Evolutionary conservation across 2,797 vertebrate species (phyloP).

Genomic region (Darevskia mixta): DNA sequence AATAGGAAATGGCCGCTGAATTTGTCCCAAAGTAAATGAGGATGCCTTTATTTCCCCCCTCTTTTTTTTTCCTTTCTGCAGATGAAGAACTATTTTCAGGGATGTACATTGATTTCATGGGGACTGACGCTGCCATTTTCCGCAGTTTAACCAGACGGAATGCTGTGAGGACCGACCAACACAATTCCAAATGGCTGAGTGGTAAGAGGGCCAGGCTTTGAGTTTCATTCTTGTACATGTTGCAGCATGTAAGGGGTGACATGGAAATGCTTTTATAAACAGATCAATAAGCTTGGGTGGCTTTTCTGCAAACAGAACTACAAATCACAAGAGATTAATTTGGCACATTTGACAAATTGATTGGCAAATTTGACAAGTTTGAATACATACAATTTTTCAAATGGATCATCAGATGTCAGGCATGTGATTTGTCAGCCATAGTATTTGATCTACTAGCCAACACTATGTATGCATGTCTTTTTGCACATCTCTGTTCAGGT

Average conservation of each 20-base stretch:
- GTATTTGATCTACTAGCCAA: background rate
- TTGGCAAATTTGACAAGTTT: background rate
- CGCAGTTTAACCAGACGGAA: conserved; percentile 94
- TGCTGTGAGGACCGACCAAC: conserved; percentile 95
- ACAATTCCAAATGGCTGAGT: conserved; percentile 99
- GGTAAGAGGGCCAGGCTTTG: conserved; percentile 79
- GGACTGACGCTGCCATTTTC: conserved; percentile 97
- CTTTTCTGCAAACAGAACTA: background rate
- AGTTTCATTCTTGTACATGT: background rate
- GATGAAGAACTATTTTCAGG: conserved; percentile 98
- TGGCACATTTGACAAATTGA: background rate
- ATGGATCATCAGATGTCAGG: background rate
- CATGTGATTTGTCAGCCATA: background rate
- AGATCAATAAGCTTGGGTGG: background rate
- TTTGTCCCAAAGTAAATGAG: conserved; percentile 22
- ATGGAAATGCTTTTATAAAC: too few species aligned
- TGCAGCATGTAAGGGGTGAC: too few species aligned
- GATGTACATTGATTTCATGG: conserved; percentile 99
- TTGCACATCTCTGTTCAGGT: background rate
- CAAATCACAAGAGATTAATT: conserved; percentile 8
- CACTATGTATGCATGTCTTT: background rate
- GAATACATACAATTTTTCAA: background rate
- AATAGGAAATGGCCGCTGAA: conserved; percentile 34
- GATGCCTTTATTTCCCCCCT: conserved; percentile 9
- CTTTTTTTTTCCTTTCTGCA: conserved; percentile 65